Percentiles rank a stretch among this genome's conserved stretches.
These are phyloP conservation scores for Phortica magna DNA, from an alignment of 2,888 invertebrate species.

Conservation along the genomic window DNA sequence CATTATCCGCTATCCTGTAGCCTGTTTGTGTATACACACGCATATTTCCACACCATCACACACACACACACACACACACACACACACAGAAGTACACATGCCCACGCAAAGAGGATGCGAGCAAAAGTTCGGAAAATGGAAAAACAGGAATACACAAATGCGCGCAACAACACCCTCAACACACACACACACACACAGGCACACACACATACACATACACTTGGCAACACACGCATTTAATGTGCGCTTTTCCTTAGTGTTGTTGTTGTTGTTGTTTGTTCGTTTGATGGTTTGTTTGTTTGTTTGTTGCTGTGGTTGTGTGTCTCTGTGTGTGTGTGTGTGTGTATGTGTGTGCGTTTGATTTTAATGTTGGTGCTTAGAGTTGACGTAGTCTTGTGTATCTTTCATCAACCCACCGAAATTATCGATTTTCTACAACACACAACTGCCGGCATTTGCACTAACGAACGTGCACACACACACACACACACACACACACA, in stretches of 20 bases:
- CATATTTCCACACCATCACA: neutral
- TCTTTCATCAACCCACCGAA: constrained; percentile 15
- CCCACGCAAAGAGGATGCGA: no score
- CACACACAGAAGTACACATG: neutral
- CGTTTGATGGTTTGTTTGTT: neutral
- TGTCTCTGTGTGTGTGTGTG: constrained; percentile 8
- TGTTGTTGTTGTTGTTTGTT: constrained; percentile 20
- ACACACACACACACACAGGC: neutral
- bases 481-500: neutral
- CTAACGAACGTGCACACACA: neutral
- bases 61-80: neutral
- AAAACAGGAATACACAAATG: neutral
- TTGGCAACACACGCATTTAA: constrained; percentile 24
- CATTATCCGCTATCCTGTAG: neutral
- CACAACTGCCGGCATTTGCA: neutral
- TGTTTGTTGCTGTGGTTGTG: constrained; percentile 16
- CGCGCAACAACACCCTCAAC: neutral
- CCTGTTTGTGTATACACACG: neutral
- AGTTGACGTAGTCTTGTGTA: constrained; percentile 4
- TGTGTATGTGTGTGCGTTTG: neutral
- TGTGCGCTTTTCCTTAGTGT: neutral
- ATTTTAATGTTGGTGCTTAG: neutral
- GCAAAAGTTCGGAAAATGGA: no score
- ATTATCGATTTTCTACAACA: constrained; percentile 12
- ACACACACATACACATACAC: neutral